A percentile compares a stretch with the other conserved stretches of the same genome.
phyloP scores from a whole-genome alignment of 2,113 vertebrate genomes.

The Smithornis capensis region DNA sequence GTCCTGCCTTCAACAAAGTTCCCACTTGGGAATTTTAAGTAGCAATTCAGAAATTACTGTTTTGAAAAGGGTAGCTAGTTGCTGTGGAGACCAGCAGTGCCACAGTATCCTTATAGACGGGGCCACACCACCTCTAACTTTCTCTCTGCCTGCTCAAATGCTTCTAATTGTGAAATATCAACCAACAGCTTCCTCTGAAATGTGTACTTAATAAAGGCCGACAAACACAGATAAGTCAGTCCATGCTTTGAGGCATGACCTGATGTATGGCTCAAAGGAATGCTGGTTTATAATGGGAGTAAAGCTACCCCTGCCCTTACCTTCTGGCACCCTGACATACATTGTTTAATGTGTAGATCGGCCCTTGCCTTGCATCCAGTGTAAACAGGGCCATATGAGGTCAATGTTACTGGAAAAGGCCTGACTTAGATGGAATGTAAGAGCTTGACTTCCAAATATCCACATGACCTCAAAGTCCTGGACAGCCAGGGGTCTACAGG shows the following conservation, averaged over 20 bases:
- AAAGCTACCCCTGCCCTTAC: neutral
- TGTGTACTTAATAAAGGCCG: neutral
- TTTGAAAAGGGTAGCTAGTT: neutral
- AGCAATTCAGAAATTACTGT: neutral
- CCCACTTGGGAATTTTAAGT: neutral
- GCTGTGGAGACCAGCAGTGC: neutral
- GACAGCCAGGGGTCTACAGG: neutral
- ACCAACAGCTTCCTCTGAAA: neutral
- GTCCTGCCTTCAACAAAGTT: neutral
- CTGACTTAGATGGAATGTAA: neutral
- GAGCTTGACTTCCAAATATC: neutral
- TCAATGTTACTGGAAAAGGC: neutral
- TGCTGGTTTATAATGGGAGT: neutral
- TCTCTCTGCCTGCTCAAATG: neutral
- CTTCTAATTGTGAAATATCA: neutral
- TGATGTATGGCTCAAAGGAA: neutral
- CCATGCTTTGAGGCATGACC: neutral
- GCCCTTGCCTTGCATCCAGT: neutral
- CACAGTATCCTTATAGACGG: neutral
- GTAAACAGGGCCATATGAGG: rapidly evolving
- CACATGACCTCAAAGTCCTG: neutral
- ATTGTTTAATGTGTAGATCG: neutral
- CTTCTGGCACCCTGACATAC: neutral
- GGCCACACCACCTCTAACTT: neutral
- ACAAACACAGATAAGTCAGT: neutral